Evolutionary conservation across 1,140 invertebrate genomes (phyloP).

Genomic region (Venturia canescens): DNA sequence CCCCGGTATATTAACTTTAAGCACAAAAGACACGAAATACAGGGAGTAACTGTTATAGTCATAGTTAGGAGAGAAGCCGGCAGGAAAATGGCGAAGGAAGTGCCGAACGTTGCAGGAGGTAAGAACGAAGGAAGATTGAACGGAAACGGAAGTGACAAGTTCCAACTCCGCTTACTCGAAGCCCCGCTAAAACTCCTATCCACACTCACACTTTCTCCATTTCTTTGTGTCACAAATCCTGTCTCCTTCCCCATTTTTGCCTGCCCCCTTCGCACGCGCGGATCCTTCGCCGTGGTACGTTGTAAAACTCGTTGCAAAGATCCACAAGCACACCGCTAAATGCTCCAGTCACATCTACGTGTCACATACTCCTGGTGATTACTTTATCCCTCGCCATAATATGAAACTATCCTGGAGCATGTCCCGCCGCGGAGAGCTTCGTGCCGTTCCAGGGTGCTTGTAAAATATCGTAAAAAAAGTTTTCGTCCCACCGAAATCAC

Average conservation of each 20-base stretch:
- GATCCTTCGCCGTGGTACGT: slow-evolving; percentile 6
- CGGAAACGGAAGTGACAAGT: slow-evolving; percentile 64
- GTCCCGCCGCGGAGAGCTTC: neutral
- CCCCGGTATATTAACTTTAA: too few relatives aligned
- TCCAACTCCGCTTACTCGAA: slow-evolving; percentile 56
- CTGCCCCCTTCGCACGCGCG: neutral
- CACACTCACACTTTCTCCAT: slow-evolving; percentile 51
- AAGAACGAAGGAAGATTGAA: slow-evolving; percentile 59
- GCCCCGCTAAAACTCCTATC: slow-evolving; percentile 20
- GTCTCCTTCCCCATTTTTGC: slow-evolving; percentile 42
- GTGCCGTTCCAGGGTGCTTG: neutral
- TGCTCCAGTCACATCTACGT: neutral
- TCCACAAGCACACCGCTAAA: neutral
- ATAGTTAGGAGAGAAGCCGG: slow-evolving; percentile 1
- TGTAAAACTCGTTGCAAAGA: slow-evolving; percentile 7
- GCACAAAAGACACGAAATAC: neutral
- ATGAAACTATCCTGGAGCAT: neutral
- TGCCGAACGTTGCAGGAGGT: slow-evolving; percentile 1
- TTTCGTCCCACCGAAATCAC: neutral
- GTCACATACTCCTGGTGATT: neutral
- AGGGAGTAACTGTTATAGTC: neutral
- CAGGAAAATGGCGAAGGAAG: slow-evolving; percentile 14
- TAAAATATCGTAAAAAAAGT: neutral
- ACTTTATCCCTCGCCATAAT: neutral
- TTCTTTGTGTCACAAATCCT: slow-evolving; percentile 50